Evolutionary conservation across 2,113 vertebrate genomes (phyloP), one percentile per base, ranked within the genome.

Genomic region (Raphicerus campestris): DNA sequence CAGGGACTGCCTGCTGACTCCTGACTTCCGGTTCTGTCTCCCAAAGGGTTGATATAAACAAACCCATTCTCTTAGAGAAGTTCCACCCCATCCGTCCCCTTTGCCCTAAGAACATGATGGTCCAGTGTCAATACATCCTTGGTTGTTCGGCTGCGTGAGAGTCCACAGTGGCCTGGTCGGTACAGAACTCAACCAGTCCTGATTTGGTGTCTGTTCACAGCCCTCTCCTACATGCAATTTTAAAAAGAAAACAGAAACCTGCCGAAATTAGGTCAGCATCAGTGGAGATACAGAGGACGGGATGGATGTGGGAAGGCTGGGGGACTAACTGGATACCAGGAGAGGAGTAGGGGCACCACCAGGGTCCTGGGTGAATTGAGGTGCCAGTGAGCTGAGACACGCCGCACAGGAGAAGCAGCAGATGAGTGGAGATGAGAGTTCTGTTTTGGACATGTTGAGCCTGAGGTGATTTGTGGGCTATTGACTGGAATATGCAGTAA

Each of bases 21-120:
- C 22, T 87, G 53, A 45, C 53, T 45, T 61, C 55, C 5, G 10
- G 0, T 75, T 90, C 53, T 26, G 81, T 93, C 15, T 95, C 53
- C 86, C 60, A 88, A 13, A 10, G 77, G 16, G 42, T 61, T 53
- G 20, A 78, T 82, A 16, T 3, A 13, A 49, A 51, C 89, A 93
- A 92, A 30, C 15, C 47, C 53, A 87, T 78, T 88, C 39, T 73
- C 58, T 42, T 88, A 90, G 89, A 80, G 35, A 89, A 78, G 63
- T 15, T 56, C 53, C 3, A 45, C 56, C 20, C 47, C 3, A 1
- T 30, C 8, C 15, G 0, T 13, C 28, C 30, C 7, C 85, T 92
- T 84, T 94, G 35, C 35, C 39, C 61, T 91, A n/a, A 89, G 70
- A 89, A 86, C 77, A 13, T 35, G 9, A 13, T n/a, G 20, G 39